Conservation (phyloP, 1,140 invertebrate genomes). For the Heliconius hewitsoni region DNA sequence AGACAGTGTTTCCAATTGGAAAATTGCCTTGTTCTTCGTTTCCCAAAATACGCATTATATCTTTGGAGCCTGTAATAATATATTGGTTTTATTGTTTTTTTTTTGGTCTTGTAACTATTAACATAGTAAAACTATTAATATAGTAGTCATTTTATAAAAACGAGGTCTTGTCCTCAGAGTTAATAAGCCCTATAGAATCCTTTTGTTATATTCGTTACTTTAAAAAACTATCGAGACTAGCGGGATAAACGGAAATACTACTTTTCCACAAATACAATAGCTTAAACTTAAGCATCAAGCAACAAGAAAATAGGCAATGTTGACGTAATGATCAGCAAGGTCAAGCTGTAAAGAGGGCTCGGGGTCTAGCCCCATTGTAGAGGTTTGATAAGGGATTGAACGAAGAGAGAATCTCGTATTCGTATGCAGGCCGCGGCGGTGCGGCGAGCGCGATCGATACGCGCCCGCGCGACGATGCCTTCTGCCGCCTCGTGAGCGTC, state of each 20-base stretch:
- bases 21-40: slow-evolving; percentile 53
- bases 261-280: neutral
- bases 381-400: slow-evolving; percentile 67
- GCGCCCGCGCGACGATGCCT: slow-evolving; percentile 74
- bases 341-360: slow-evolving; percentile 64
- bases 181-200: neutral
- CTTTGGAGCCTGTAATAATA: neutral
- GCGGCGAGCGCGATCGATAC: slow-evolving; percentile 72
- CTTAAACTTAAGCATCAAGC: neutral
- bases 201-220: neutral
- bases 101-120: neutral
- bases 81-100: neutral
- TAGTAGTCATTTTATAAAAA: neutral
- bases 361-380: slow-evolving; percentile 61
- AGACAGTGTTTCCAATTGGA: slow-evolving; percentile 66
- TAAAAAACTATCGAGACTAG: neutral
- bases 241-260: neutral
- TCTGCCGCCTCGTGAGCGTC: slow-evolving; percentile 51
- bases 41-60: neutral
- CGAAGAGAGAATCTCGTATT: slow-evolving; percentile 71
- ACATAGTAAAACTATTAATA: too few species aligned
- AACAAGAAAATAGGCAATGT: slow-evolving; percentile 10
- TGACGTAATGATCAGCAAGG: slow-evolving; percentile 61
- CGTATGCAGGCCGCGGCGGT: slow-evolving; percentile 73
- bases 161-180: neutral